phyloP scores from a whole-genome alignment of 1,140 invertebrate genomes.

The Drosophila pectinifera region DNA sequence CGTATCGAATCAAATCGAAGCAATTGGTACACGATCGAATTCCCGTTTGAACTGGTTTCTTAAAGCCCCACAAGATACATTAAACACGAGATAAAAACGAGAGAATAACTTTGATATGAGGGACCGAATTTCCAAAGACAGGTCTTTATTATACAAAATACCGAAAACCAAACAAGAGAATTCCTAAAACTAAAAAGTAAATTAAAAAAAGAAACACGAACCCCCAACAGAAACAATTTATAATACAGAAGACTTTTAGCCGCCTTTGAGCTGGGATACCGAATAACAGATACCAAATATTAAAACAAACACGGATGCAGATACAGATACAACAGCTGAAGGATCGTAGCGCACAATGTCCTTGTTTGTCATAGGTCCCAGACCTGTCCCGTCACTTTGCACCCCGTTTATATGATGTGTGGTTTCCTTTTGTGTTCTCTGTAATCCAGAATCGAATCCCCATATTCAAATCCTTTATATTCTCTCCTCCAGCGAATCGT shows the following conservation, averaged over 20 bases:
- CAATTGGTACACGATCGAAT: slow-evolving; percentile 54
- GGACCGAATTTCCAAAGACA: slow-evolving; percentile 74
- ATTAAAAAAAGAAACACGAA: slow-evolving; percentile 13
- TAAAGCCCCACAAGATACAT: slow-evolving; percentile 54
- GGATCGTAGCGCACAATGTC: slow-evolving; percentile 32
- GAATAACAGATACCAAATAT: not conserved
- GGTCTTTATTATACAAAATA: slow-evolving; percentile 78
- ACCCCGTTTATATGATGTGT: slow-evolving; percentile 13
- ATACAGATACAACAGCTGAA: not conserved
- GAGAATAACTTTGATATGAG: slow-evolving; percentile 73
- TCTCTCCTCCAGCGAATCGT: slow-evolving; percentile 63
- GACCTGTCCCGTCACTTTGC: slow-evolving; percentile 16
- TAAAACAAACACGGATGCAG: not conserved
- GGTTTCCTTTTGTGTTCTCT: slow-evolving; percentile 14
- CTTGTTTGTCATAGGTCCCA: slow-evolving; percentile 19
- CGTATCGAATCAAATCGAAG: no score
- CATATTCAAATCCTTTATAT: slow-evolving; percentile 25
- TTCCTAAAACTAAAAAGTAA: slow-evolving; percentile 19
- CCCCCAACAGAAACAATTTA: slow-evolving; percentile 33
- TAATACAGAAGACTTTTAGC: slow-evolving; percentile 39
- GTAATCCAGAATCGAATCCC: slow-evolving; percentile 6
- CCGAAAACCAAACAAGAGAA: slow-evolving; percentile 24
- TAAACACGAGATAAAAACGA: slow-evolving; percentile 36
- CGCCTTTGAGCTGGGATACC: slow-evolving; percentile 44
- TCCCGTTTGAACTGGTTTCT: slow-evolving; percentile 79